phyloP scores from a whole-genome alignment of 2,797 vertebrate genomes.

The Enteromius anoplus region DNA sequence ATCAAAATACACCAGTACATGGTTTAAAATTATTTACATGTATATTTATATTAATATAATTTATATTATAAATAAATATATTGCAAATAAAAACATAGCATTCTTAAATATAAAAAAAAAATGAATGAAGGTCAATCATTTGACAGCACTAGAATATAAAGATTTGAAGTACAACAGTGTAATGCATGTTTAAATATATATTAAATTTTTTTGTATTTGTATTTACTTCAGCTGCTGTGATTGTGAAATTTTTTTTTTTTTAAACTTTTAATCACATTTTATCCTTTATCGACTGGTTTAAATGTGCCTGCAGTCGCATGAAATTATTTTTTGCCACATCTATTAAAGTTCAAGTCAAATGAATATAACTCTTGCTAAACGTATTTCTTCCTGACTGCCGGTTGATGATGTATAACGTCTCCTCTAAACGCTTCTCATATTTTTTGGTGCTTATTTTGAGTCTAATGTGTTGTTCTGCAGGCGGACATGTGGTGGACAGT shows the following conservation, averaged over 20 bases:
- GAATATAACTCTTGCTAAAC: not conserved
- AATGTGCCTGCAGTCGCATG: not conserved
- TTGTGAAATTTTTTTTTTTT: too few species aligned
- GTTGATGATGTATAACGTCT: conserved; percentile 38
- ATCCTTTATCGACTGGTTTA: not conserved
- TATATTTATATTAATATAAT: too few species aligned
- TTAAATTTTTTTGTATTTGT: too few species aligned
- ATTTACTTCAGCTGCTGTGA: not conserved
- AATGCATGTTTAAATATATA: not conserved
- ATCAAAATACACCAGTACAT: too few species aligned
- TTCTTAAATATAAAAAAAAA: too few species aligned
- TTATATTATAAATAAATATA: too few species aligned
- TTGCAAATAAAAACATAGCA: too few species aligned
- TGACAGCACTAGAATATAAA: not conserved
- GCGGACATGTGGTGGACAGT: conserved; percentile 57
- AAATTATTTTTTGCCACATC: not conserved
- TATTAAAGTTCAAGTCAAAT: not conserved
- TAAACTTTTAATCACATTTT: not conserved
- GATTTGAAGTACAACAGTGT: not conserved
- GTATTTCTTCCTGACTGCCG: not conserved
- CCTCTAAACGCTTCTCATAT: conserved; percentile 46
- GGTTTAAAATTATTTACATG: too few species aligned
- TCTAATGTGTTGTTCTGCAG: conserved; percentile 51
- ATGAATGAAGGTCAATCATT: too few species aligned
- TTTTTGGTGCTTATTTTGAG: conserved; percentile 19